phyloP scores from a whole-genome alignment of 2,888 invertebrate genomes.

The Syrphus vitripennis region DNA sequence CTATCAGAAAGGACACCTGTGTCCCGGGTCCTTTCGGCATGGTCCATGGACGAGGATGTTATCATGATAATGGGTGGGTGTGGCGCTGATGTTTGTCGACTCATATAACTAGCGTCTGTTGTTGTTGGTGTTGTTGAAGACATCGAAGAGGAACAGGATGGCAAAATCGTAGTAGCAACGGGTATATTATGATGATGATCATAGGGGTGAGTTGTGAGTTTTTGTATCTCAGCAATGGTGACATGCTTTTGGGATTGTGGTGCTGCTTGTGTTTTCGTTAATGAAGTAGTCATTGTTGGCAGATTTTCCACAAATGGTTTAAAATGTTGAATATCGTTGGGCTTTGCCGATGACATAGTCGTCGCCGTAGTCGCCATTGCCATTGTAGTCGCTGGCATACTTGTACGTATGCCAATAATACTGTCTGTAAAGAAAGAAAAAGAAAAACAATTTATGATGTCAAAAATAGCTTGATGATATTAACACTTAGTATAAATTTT shows the following conservation, averaged over 20 bases:
- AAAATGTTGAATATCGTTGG: constrained; percentile 73
- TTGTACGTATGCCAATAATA: constrained; percentile 79
- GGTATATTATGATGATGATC: constrained; percentile 78
- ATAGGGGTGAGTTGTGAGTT: constrained; percentile 76
- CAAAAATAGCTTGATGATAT: constrained; percentile 2
- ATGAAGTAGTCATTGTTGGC: constrained; percentile 50
- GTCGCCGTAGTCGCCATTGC: too few relatives aligned
- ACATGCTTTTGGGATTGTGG: constrained; percentile 80
- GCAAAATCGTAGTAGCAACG: constrained; percentile 72
- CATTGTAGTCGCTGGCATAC: constrained; percentile 58
- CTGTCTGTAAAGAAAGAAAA: constrained; percentile 76
- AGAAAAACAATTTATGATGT: not conserved
- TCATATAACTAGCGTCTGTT: constrained; percentile 4
- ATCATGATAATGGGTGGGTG: constrained; percentile 74
- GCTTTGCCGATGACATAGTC: not conserved
- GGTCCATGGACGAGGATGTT: constrained; percentile 68
- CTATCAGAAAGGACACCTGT: constrained; percentile 31
- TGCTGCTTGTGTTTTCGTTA: constrained; percentile 75
- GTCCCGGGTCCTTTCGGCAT: constrained; percentile 25
- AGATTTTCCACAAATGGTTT: constrained; percentile 76
- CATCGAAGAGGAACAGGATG: not conserved
- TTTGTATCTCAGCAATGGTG: constrained; percentile 79
- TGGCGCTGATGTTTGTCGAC: constrained; percentile 46
- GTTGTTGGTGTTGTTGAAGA: constrained; percentile 28
- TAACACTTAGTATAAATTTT: constrained; percentile 5